Evolutionary conservation across 2,797 vertebrate species (phyloP).

Genomic region (Enteromius fasciolatus): DNA sequence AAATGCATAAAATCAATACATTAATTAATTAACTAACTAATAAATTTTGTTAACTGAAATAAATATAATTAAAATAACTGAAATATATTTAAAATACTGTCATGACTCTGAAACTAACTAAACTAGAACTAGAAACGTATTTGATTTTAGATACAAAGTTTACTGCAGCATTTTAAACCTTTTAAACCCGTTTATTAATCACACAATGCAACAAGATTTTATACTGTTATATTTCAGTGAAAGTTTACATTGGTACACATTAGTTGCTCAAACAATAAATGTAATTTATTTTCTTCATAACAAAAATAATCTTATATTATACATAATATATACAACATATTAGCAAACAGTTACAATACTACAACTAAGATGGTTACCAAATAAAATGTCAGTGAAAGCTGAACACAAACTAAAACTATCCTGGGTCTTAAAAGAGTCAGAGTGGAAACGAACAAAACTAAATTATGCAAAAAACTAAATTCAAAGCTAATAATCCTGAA

Average conservation of each 20-base stretch:
- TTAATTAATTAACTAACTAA: no score
- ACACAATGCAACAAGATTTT: neutral
- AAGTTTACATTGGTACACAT: neutral
- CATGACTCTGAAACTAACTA: neutral
- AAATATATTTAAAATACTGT: neutral
- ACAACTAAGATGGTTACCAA: neutral
- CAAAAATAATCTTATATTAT: no score
- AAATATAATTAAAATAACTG: neutral
- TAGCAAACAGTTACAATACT: neutral
- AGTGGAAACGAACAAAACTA: neutral
- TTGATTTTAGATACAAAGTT: neutral
- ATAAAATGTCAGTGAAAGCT: neutral
- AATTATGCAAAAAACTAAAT: neutral
- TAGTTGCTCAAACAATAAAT: neutral
- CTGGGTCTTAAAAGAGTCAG: neutral
- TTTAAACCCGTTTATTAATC: neutral
- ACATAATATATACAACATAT: no score
- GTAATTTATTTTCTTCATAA: no score
- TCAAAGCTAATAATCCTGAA: neutral
- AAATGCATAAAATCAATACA: neutral
- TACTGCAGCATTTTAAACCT: neutral
- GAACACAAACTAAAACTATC: neutral
- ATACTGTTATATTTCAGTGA: neutral
- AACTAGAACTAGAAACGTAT: neutral
- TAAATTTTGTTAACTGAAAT: neutral